These are phyloP conservation scores for Jordanella pulchra DNA, from an alignment of 2,797 vertebrate species.

Conservation along the genomic window DNA sequence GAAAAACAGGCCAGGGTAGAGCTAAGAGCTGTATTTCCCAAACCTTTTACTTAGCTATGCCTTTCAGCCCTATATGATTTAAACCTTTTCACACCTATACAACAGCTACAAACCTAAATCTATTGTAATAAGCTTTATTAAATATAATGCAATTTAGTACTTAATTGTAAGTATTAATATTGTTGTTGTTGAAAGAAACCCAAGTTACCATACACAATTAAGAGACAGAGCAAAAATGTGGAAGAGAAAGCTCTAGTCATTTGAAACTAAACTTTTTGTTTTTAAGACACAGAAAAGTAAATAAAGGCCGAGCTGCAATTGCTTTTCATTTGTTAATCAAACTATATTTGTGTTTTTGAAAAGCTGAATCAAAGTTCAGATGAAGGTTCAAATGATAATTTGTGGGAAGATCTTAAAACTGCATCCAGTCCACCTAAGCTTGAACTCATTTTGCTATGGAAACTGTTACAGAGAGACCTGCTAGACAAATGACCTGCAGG, in stretches of 20 bases:
- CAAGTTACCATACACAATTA: background rate
- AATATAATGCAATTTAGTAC: background rate
- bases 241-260: background rate
- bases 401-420: background rate
- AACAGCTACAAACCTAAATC: background rate
- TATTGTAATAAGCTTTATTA: background rate
- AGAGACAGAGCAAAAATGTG: background rate
- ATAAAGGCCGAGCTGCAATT: background rate
- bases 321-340: background rate
- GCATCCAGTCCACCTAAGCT: no score
- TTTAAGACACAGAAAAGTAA: no score
- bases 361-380: background rate
- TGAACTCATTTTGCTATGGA: no score
- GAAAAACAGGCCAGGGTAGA: constrained; percentile 72
- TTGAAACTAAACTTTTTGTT: background rate
- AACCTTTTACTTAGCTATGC: constrained; percentile 10
- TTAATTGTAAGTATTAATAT: background rate
- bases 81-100: background rate
- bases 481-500: no score
- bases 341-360: background rate
- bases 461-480: no score
- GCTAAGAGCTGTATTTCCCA: constrained; percentile 85
- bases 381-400: background rate
- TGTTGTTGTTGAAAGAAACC: background rate
- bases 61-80: background rate